Percentiles rank a stretch among this genome's conserved stretches.
phyloP scores from a whole-genome alignment of 2,888 invertebrate genomes.

The Dynastes maya region DNA sequence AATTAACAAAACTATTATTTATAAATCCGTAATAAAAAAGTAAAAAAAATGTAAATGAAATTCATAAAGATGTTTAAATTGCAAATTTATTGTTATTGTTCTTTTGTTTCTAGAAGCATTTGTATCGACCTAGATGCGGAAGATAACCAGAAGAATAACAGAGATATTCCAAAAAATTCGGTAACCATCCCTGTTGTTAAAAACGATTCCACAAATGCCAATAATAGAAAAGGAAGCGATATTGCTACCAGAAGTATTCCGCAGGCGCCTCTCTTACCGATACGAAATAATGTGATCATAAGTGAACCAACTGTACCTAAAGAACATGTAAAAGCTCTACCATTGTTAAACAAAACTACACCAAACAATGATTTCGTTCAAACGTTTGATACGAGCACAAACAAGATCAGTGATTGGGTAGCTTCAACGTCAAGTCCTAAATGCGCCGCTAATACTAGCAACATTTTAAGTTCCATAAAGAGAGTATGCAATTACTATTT shows the following conservation, averaged over 20 bases:
- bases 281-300: not conserved
- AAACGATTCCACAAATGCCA: too few relatives aligned
- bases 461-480: not conserved
- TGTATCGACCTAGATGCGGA: not conserved
- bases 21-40: too few relatives aligned
- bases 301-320: not conserved
- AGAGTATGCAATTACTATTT: constrained; percentile 10
- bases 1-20: too few relatives aligned
- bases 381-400: not conserved
- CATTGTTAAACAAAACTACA: not conserved
- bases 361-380: not conserved
- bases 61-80: too few relatives aligned
- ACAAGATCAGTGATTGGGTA: constrained; percentile 37
- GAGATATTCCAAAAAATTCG: not conserved
- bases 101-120: not conserved
- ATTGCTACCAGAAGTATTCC: not conserved
- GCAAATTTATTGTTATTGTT: not conserved
- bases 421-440: constrained; percentile 5
- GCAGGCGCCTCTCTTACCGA: not conserved
- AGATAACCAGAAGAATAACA: not conserved
- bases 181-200: too few relatives aligned
- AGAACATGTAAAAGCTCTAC: not conserved
- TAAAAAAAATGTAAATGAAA: too few relatives aligned
- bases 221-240: not conserved
- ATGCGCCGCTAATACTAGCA: not conserved